Base-by-base conservation (phyloP, 2,888 invertebrate species). In the Cantharis rustica region DNA sequence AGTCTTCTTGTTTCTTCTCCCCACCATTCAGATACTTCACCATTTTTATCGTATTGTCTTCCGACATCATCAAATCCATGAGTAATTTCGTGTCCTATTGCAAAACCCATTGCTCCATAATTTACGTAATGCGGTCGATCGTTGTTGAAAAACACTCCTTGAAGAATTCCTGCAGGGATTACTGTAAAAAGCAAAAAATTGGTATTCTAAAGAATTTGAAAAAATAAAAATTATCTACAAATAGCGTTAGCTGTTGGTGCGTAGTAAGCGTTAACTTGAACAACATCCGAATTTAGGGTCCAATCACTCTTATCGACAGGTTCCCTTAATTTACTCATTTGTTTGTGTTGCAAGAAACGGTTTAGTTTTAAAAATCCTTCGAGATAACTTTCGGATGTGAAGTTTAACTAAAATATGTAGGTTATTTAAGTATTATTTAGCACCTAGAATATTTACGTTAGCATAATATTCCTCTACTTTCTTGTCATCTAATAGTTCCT, bases 161-260 rank as follows among this genome's bases (percentile, higher is more conserved):
- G 96, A 1, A 97, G 89, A 80, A 96, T 95, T 78, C 96, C 96
- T 81, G 96, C 96, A 0, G 96, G 96, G 88, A 96, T 95, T 87
- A 95, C 96, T 97, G 0, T 4, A 47, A 47, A 47, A 66, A 15
- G 10, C 9, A 31, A 31, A 0, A n/a, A n/a, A n/a, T n/a, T 47
- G n/a, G n/a, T n/a, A 1, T 5, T 90, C 91, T 0, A 86, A 16
- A 0, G 91, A 89, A 82, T 93, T 89, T 88, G 85, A 11, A 26
- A 62, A 31, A n/a, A 0, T 7, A 47, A n/a, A 27, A 64, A 72
- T 77, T 71, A 87, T 89, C 88, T 84, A 91, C 91, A 89, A 80
- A 91, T 91, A 79, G 89, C 90, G 81, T 91, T 91, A 80, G 90
- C 90, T 2, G 88, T 84, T 1, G 89, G 86, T 26, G 88, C 88